phyloP scores from a whole-genome alignment of 2,797 vertebrate genomes.

The Molossus molossus region DNA sequence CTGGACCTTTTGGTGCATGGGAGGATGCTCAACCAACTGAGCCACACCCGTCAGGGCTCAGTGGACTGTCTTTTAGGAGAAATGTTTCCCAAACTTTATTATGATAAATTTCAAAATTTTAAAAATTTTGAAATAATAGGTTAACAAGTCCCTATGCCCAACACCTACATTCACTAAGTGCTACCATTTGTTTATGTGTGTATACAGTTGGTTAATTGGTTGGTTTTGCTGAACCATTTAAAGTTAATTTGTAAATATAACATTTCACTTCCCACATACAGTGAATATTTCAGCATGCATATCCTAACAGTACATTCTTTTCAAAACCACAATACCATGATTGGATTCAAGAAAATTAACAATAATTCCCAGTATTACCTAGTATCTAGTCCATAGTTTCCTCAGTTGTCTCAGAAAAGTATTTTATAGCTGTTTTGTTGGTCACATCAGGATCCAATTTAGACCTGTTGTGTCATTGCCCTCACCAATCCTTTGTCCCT shows the following conservation, averaged over 20 bases:
- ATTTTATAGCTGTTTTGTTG: neutral
- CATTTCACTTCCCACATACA: slow-evolving; percentile 1
- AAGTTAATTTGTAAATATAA: slow-evolving; percentile 15
- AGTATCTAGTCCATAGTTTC: neutral
- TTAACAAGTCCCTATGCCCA: neutral
- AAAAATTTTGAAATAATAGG: neutral
- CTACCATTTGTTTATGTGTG: neutral
- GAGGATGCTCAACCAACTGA: too few species aligned
- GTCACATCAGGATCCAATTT: neutral
- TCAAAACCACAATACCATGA: neutral
- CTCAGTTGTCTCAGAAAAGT: neutral
- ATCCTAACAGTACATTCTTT: neutral
- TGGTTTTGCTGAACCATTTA: neutral
- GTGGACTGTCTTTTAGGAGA: neutral
- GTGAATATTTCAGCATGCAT: neutral
- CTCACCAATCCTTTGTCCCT: neutral
- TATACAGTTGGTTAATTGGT: neutral
- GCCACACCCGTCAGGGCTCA: too few species aligned
- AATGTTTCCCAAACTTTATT: neutral
- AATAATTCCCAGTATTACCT: neutral
- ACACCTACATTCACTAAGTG: neutral
- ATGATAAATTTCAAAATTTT: neutral
- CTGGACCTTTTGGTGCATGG: too few species aligned
- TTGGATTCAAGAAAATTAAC: neutral
- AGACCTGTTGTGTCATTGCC: neutral